Evolutionary conservation across 2,888 invertebrate genomes (phyloP).

Genomic region (Chromoteleia sp.): DNA sequence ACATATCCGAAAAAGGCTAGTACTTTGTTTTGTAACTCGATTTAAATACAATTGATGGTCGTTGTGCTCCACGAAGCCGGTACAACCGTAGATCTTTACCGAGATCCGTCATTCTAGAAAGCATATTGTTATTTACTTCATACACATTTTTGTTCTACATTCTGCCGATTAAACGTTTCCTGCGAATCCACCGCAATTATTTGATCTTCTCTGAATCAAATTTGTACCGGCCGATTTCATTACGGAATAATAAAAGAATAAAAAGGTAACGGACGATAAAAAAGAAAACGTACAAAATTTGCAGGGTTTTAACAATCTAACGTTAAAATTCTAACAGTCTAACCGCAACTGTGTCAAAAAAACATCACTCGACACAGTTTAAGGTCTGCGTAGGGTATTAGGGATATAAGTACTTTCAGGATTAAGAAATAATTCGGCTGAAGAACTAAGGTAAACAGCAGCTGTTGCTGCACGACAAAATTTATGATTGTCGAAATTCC

Average conservation of each 20-base stretch:
- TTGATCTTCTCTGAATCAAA: background rate
- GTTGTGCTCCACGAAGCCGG: conserved; percentile 65
- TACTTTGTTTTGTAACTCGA: conserved; percentile 66
- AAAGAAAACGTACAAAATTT: background rate
- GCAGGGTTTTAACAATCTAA: too few relatives aligned
- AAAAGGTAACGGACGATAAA: background rate
- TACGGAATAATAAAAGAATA: background rate
- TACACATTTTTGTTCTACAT: conserved; percentile 49
- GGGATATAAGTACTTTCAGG: too few relatives aligned
- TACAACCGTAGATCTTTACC: conserved; percentile 60
- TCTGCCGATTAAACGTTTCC: conserved; percentile 38
- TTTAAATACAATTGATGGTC: conserved; percentile 69
- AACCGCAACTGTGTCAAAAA: too few relatives aligned
- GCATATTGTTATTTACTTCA: conserved; percentile 52
- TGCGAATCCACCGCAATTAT: conserved; percentile 26
- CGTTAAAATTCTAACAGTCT: too few relatives aligned
- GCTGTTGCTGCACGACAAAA: too few relatives aligned
- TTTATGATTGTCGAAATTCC: too few relatives aligned
- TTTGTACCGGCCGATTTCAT: background rate
- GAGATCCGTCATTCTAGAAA: conserved; percentile 67
- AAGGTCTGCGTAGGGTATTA: too few relatives aligned
- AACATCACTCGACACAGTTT: too few relatives aligned
- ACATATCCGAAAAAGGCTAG: conserved; percentile 52
- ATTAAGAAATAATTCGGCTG: too few relatives aligned
- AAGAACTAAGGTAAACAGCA: too few relatives aligned